Conservation (phyloP, 2,888 invertebrate species). For the Stenichneumon culpator region DNA sequence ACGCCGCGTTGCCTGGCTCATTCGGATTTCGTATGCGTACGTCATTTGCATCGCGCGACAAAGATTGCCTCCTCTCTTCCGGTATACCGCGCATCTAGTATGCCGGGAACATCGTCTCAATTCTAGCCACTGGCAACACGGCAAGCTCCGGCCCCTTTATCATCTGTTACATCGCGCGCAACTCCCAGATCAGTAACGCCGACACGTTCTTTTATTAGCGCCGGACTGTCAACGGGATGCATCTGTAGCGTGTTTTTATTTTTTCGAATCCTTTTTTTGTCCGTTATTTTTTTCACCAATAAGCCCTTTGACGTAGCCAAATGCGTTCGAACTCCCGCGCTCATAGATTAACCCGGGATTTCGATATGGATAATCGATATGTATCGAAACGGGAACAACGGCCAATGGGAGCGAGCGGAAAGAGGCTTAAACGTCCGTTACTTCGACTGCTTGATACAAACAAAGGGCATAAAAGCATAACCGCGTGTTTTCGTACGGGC, state of each 20-base stretch:
- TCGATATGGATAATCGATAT: too few species aligned
- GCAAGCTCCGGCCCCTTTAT: slow-evolving; percentile 14
- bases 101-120: slow-evolving; percentile 50
- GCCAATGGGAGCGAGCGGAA: too few species aligned
- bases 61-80: slow-evolving; percentile 59
- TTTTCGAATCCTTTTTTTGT: not conserved
- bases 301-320: too few species aligned
- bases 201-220: slow-evolving; percentile 13
- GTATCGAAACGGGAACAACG: too few species aligned
- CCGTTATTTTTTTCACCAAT: not conserved
- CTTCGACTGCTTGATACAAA: too few species aligned
- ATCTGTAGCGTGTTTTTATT: not conserved
- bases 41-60: slow-evolving; percentile 65
- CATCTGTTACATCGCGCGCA: slow-evolving; percentile 21
- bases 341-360: too few species aligned
- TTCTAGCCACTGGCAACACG: slow-evolving; percentile 26
- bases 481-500: too few species aligned
- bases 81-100: slow-evolving; percentile 48
- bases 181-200: slow-evolving; percentile 40
- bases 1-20: slow-evolving; percentile 54
- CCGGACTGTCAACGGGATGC: not conserved
- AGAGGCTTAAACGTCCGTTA: too few species aligned
- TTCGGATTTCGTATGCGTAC: slow-evolving; percentile 64
- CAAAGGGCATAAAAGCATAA: too few species aligned
- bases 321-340: too few species aligned